phyloP scores from a whole-genome alignment of 2,888 invertebrate genomes.

The Heliconius charithonia region DNA sequence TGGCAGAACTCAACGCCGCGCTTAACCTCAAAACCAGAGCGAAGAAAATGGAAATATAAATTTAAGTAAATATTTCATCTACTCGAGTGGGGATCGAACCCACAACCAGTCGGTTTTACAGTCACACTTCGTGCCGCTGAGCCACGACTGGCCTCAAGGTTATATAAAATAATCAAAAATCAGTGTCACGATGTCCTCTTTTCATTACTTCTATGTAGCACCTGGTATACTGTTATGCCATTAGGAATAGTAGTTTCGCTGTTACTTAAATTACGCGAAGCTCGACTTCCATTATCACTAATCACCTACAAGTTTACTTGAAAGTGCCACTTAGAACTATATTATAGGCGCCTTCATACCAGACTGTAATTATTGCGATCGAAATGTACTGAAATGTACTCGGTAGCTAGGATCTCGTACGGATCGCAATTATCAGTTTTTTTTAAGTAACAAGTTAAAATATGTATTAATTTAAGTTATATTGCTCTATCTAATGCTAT shows the following conservation, averaged over 20 bases:
- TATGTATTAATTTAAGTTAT: not conserved
- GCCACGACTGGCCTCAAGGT: no score
- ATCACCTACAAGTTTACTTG: constrained; percentile 65
- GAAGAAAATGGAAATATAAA: no score
- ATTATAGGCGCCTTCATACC: constrained; percentile 60
- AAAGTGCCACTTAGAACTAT: constrained; percentile 69
- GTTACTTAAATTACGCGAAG: constrained; percentile 61
- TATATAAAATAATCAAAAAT: constrained; percentile 10
- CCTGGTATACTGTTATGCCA: constrained; percentile 46
- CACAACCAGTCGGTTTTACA: no score
- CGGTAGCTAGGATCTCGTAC: constrained; percentile 17
- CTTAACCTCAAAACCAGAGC: no score
- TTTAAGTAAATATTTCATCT: no score
- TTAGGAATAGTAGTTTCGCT: constrained; percentile 53
- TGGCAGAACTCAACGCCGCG: no score
- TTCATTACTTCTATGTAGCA: constrained; percentile 30
- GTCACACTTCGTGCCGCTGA: no score
- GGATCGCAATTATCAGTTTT: not conserved
- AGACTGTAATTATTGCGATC: constrained; percentile 48
- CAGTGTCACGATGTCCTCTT: constrained; percentile 25
- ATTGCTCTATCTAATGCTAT: not conserved
- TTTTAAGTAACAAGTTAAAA: not conserved
- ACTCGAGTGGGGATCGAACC: no score
- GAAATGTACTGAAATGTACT: constrained; percentile 34
- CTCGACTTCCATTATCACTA: constrained; percentile 58